phyloP scores from a whole-genome alignment of 2,113 vertebrate genomes.

The Odocoileus hemionus region DNA sequence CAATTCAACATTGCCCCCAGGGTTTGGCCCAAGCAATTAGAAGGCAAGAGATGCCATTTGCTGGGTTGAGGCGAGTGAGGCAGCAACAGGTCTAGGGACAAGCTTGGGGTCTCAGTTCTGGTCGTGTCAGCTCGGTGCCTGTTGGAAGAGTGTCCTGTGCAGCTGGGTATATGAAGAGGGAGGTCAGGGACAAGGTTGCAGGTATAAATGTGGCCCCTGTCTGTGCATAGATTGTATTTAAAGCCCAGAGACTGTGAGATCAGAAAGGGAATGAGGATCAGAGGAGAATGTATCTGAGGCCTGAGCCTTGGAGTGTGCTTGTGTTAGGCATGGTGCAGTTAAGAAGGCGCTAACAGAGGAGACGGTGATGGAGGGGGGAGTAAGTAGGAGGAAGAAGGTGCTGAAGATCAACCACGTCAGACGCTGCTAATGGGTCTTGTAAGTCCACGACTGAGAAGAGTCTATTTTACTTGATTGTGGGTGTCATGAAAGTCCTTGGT shows the following conservation, averaged over 20 bases:
- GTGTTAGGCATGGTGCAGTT: fast-evolving
- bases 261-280: neutral
- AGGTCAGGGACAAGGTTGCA: neutral
- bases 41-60: neutral
- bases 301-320: neutral
- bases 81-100: neutral
- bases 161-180: neutral
- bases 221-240: neutral
- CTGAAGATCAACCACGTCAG: fast-evolving
- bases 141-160: neutral
- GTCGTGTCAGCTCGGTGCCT: neutral
- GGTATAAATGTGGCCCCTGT: neutral
- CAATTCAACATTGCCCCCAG: neutral
- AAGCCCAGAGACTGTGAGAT: neutral
- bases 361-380: no score
- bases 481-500: neutral
- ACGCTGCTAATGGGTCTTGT: neutral
- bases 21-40: neutral
- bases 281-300: neutral
- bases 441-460: neutral
- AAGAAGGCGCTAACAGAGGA: neutral
- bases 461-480: neutral
- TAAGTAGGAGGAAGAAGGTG: neutral
- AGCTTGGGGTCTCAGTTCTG: neutral
- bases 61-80: neutral